Evolutionary conservation across 2,888 invertebrate genomes (phyloP).

Genomic region (Synanthedon andrenaeformis): DNA sequence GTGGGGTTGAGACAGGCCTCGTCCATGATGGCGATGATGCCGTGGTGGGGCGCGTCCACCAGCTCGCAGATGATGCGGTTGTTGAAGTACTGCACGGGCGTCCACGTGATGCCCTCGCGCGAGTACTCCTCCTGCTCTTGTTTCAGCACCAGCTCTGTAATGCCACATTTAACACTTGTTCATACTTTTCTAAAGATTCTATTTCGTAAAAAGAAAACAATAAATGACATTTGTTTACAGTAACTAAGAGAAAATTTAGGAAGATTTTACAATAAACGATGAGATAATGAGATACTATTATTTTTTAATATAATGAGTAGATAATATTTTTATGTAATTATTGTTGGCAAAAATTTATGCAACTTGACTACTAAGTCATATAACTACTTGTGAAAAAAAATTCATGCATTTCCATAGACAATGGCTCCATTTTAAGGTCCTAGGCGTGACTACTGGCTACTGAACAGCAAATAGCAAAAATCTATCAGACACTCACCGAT

Average conservation of each 20-base stretch:
- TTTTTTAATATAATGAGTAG: too few relatives aligned
- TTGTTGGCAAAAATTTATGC: too few relatives aligned
- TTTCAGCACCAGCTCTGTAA: constrained; percentile 90
- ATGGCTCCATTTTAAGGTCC: too few relatives aligned
- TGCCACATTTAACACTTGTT: neutral
- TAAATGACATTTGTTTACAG: too few relatives aligned
- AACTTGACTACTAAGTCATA: too few relatives aligned
- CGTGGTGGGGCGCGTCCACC: constrained; percentile 93
- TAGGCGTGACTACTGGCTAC: too few relatives aligned
- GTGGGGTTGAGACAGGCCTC: constrained; percentile 97
- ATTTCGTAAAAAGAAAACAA: too few relatives aligned
- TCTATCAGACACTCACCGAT: constrained; percentile 74
- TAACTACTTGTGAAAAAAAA: too few relatives aligned
- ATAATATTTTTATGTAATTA: too few relatives aligned
- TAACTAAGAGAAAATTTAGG: neutral
- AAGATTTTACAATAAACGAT: neutral
- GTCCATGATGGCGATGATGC: constrained; percentile 93
- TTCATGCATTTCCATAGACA: too few relatives aligned
- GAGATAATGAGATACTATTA: too few relatives aligned
- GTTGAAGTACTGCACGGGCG: constrained; percentile 95
- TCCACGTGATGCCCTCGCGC: constrained; percentile 96
- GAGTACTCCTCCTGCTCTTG: constrained; percentile 98
- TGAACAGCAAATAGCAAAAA: too few relatives aligned
- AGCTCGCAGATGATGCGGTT: constrained; percentile 97
- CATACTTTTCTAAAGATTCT: constrained; percentile 5